Evolutionary conservation across 2,113 vertebrate genomes (phyloP).

Genomic region (Murina feae): DNA sequence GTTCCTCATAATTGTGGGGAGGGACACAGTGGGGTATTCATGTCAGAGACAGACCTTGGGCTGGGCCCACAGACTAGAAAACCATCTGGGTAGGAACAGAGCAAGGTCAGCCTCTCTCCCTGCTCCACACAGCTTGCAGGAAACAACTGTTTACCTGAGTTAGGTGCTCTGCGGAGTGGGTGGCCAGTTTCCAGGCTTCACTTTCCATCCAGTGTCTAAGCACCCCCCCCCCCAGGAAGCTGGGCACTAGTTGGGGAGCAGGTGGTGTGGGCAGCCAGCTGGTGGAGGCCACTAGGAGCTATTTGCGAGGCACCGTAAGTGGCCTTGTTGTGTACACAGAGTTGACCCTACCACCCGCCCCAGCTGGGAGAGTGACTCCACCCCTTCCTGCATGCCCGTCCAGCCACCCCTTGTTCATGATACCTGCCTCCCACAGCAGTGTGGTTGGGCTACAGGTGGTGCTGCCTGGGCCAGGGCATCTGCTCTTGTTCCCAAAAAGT

Average conservation of each 20-base stretch:
- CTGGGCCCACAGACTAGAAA: background rate
- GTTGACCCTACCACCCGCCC: slow-evolving; percentile 68
- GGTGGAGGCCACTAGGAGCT: background rate
- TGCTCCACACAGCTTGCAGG: background rate
- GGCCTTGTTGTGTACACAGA: slow-evolving; percentile 69
- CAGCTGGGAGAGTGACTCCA: slow-evolving; percentile 36
- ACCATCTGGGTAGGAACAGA: background rate
- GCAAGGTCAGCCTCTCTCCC: background rate
- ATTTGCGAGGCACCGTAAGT: slow-evolving; percentile 44
- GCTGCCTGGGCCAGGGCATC: background rate
- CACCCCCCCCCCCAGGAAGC: slow-evolving; percentile 1
- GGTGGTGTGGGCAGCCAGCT: background rate
- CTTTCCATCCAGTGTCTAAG: background rate
- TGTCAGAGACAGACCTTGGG: background rate
- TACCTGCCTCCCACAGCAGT: background rate
- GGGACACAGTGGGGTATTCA: background rate
- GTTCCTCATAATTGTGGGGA: background rate
- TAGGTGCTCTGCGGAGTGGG: slow-evolving; percentile 1
- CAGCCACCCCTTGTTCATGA: accelerated
- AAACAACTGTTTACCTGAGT: slow-evolving; percentile 62
- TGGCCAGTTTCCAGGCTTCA: background rate
- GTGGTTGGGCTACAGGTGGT: background rate
- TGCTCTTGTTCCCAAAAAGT: background rate
- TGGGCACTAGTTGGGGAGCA: background rate
- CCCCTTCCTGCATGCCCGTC: background rate